Percentiles rank a stretch among this genome's conserved stretches.
Conservation (phyloP, 1,140 invertebrate genomes). For the Nasonia longicornis region DNA sequence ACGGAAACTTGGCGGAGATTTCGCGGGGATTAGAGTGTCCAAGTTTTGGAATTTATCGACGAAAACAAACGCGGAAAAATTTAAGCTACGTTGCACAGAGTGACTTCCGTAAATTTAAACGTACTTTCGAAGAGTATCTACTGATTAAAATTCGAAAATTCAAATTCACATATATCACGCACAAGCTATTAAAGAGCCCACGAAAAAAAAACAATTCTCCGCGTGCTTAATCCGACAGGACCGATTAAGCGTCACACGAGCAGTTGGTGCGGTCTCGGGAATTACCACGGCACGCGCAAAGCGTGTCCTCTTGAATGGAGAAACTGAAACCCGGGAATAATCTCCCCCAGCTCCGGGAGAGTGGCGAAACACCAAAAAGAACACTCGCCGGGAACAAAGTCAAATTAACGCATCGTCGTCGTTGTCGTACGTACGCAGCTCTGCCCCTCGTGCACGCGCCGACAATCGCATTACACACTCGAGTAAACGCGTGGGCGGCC, state of each 20-base stretch:
- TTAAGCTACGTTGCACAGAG: too few relatives aligned
- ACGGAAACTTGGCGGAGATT: conserved; percentile 27
- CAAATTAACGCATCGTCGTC: conserved; percentile 40
- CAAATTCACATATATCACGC: too few relatives aligned
- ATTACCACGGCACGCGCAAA: not conserved
- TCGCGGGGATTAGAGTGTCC: conserved; percentile 17
- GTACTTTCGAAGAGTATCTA: too few relatives aligned
- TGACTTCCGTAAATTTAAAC: too few relatives aligned
- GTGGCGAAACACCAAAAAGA: conserved; percentile 16
- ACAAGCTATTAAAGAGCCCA: too few relatives aligned
- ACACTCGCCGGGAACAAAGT: conserved; percentile 24
- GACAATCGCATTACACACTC: conserved; percentile 38
- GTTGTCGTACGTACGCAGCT: not conserved
- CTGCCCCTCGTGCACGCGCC: not conserved
- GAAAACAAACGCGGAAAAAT: conserved; percentile 19
- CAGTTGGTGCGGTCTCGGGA: not conserved
- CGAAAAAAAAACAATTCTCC: not conserved
- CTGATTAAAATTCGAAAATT: too few relatives aligned
- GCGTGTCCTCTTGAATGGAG: conserved; percentile 21
- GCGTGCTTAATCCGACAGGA: not conserved
- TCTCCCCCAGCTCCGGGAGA: not conserved
- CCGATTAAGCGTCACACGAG: not conserved
- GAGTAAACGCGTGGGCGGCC: conserved; percentile 21
- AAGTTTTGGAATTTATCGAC: conserved; percentile 44
- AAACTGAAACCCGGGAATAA: not conserved